These are phyloP conservation scores for Bursaphelenchus okinawaensis DNA, from an alignment of 2,888 invertebrate genomes.

Conservation along the genomic window DNA sequence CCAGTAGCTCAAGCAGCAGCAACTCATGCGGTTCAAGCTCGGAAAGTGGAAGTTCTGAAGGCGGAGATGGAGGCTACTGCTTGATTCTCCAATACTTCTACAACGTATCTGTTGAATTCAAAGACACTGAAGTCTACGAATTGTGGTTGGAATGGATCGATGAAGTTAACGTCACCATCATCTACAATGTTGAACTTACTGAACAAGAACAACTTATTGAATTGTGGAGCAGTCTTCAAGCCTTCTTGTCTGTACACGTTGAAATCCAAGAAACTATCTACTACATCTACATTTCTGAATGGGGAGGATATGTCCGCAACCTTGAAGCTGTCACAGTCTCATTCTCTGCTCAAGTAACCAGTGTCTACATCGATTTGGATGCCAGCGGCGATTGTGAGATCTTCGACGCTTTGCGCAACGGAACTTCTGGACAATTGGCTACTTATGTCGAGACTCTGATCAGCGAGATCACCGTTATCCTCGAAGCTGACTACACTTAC, in stretches of 20 bases:
- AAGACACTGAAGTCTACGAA: not conserved
- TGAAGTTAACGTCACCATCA: not conserved
- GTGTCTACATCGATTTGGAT: not conserved
- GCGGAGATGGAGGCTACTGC: conserved; percentile 1
- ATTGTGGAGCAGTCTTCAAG: not conserved
- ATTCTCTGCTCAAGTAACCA: not conserved
- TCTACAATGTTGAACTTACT: not conserved
- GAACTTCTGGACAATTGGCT: not conserved
- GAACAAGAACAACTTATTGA: not conserved
- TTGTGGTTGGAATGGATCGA: conserved; percentile 9
- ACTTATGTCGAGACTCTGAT: not conserved
- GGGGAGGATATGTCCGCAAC: not conserved
- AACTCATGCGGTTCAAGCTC: not conserved
- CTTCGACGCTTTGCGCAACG: conserved; percentile 1
- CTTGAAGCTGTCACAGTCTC: not conserved
- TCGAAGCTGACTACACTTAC: not conserved
- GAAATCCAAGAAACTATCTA: not conserved
- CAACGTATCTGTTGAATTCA: not conserved
- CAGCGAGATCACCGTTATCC: not conserved
- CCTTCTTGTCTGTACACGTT: not conserved
- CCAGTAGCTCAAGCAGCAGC: not conserved
- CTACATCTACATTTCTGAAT: not conserved
- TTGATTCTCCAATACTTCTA: conserved; percentile 10
- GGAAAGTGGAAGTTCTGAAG: not conserved
- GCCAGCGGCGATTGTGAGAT: not conserved